phyloP scores from a whole-genome alignment of 1,140 invertebrate genomes.

The Neodiprion pinetum region DNA sequence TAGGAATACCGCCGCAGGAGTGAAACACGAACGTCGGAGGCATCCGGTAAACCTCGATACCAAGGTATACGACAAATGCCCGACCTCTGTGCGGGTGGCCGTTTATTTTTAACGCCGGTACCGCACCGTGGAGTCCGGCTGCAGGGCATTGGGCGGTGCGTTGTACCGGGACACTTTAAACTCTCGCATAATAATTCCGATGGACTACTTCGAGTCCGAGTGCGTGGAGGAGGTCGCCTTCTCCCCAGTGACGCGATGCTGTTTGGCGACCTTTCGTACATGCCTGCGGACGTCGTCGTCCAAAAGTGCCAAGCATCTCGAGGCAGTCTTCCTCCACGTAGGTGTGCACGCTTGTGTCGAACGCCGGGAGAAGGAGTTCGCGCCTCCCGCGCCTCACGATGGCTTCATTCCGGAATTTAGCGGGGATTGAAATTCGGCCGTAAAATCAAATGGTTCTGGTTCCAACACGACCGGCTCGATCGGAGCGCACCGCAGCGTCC shows the following conservation, averaged over 20 bases:
- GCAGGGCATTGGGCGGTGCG: background rate
- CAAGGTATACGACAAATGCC: too few species aligned
- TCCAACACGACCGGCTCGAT: constrained; percentile 21
- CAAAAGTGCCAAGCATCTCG: too few species aligned
- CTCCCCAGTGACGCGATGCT: background rate
- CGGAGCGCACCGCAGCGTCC: constrained; percentile 14
- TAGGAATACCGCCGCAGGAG: too few species aligned
- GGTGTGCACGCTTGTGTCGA: too few species aligned
- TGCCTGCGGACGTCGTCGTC: background rate
- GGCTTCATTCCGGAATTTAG: constrained; percentile 7
- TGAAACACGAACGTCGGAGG: too few species aligned
- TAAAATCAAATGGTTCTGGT: constrained; percentile 42
- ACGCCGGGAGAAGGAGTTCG: background rate
- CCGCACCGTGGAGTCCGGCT: background rate
- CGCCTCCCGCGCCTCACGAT: constrained; percentile 18
- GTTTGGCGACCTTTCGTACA: background rate
- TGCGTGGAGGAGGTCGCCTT: background rate
- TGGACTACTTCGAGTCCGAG: background rate
- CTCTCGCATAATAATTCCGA: background rate
- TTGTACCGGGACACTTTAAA: background rate
- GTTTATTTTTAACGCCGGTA: background rate
- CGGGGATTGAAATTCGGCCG: constrained; percentile 36
- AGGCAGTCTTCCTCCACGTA: too few species aligned
- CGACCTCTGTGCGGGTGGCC: constrained; percentile 3
- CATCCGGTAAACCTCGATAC: too few species aligned